A percentile compares a stretch with the other conserved stretches of the same genome.
Conservation (phyloP, 2,113 vertebrate species). For the Oplegnathus fasciatus region DNA sequence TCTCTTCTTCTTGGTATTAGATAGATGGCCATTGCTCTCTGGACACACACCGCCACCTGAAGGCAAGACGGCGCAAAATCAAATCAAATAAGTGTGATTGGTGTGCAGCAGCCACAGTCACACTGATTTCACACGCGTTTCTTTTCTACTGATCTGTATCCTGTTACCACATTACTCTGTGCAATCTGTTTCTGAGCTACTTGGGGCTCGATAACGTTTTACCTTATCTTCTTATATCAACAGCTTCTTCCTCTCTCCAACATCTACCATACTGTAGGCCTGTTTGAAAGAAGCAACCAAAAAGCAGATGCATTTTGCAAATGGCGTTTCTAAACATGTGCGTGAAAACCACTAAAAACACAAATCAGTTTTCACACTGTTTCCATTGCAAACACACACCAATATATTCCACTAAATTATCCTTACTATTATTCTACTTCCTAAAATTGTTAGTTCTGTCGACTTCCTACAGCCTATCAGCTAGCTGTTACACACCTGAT, state of each 20-base stretch:
- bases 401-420: not conserved
- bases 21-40: not conserved
- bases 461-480: too few species aligned
- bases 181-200: not conserved
- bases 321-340: too few species aligned
- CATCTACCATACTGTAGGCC: not conserved
- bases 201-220: too few species aligned
- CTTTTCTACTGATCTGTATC: too few species aligned
- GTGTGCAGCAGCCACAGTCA: not conserved
- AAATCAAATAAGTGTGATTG: not conserved
- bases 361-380: not conserved
- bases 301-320: not conserved
- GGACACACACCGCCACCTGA: slow-evolving; percentile 21
- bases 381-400: not conserved
- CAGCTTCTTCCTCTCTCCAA: not conserved
- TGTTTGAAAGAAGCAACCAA: too few species aligned
- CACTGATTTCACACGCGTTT: too few species aligned
- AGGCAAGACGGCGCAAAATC: not conserved
- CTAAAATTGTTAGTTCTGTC: too few species aligned
- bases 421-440: too few species aligned
- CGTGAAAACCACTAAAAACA: not conserved
- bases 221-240: not conserved
- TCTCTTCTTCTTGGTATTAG: slow-evolving; percentile 53
- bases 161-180: too few species aligned
- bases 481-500: too few species aligned